Evolutionary conservation across 2,797 vertebrate species (phyloP), one percentile per base, ranked within the genome.

Genomic region (Crocodylus rhombifer): DNA sequence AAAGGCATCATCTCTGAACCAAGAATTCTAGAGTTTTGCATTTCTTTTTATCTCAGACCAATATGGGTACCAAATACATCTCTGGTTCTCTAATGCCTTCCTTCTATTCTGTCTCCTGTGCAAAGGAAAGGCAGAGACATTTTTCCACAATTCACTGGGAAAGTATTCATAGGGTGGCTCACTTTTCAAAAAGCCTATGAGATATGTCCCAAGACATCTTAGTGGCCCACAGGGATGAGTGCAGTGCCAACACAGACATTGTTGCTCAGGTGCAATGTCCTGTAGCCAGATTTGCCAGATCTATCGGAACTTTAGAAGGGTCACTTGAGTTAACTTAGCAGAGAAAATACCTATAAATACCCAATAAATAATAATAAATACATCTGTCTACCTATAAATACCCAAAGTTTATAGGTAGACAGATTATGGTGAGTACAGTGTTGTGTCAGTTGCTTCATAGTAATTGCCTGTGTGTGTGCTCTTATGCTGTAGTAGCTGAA

Each of bases 101-200:
- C 10, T 21, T 71, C 14, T 7, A 7, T 0, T 0, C 5, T 67
- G 11, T 42, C 36, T 3, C 57, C 15, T 3, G 1, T 26, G 26
- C 14, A 28, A 69, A 78, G 30, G 55, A 77, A 42, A 61, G 23
- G 11, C 7, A 20, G 17, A 58, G 55, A 9, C 5, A 1, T 82
- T 23, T 7, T 51, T 28, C 4, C 10, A n/a, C 3, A 0, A 74
- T 78, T 25, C 16, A 84, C 30, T 4, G 20, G 20, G 21, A 11
- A 57, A 55, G 14, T 42, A 10, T 51, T 16, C 18, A 2, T 84
- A 21, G 18, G 26, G 23, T 33, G 57, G 51, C 25, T 88, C 74
- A 28, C 11, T 14, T 15, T 55, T 12, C 56, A 28, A 6, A 51
- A 51, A 51, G 42, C 21, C 71, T 69, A 11, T 6, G n/a, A 85